phyloP scores from a whole-genome alignment of 2,888 invertebrate species.

The Pristionchus entomophagus region DNA sequence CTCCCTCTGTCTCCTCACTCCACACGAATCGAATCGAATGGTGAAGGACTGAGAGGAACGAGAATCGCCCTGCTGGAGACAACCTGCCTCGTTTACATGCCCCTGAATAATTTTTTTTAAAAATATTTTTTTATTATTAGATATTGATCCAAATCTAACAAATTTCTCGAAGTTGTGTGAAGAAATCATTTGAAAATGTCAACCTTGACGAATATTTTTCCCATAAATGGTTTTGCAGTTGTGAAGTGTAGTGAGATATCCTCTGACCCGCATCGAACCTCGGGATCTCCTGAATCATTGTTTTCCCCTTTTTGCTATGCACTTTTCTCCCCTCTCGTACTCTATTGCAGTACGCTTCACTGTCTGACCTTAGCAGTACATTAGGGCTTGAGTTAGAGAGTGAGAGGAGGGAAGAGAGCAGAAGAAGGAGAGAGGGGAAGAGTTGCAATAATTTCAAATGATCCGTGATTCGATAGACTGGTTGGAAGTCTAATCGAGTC shows the following conservation, averaged over 20 bases:
- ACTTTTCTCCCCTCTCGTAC: neutral
- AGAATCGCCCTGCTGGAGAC: conserved; percentile 60
- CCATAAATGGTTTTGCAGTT: conserved; percentile 70
- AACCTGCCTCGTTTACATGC: conserved; percentile 57
- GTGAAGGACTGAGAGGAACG: conserved; percentile 62
- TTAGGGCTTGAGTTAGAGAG: neutral
- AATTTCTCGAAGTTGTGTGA: neutral
- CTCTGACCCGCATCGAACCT: conserved; percentile 71
- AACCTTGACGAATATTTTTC: conserved; percentile 75
- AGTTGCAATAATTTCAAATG: conserved; percentile 14
- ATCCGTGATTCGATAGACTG: conserved; percentile 17
- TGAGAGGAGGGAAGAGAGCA: neutral
- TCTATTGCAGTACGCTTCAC: neutral
- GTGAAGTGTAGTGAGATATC: conserved; percentile 68
- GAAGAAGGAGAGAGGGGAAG: neutral
- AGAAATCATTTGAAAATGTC: neutral
- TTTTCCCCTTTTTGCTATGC: neutral
- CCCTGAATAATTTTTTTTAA: conserved; percentile 55
- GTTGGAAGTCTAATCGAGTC: neutral
- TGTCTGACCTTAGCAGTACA: conserved; percentile 20
- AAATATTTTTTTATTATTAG: neutral
- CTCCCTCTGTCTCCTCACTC: conserved; percentile 71
- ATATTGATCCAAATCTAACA: neutral
- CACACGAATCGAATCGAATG: conserved; percentile 72
- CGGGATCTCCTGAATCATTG: conserved; percentile 66